phyloP scores from a whole-genome alignment of 2,888 invertebrate species.

The Hydriomena furcata region DNA sequence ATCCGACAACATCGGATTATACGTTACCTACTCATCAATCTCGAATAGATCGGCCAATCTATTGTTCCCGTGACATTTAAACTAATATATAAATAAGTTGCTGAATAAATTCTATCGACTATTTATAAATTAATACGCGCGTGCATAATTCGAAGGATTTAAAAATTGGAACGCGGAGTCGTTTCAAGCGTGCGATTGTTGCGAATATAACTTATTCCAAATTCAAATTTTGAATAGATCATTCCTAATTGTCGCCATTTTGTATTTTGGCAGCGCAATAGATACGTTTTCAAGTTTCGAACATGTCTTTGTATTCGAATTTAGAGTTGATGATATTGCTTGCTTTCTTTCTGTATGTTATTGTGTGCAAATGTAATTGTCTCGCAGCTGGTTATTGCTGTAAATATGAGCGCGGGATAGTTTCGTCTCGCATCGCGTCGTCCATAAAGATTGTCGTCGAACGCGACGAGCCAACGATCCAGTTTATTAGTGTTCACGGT shows the following conservation, averaged over 20 bases:
- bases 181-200: slow-evolving; percentile 34
- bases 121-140: slow-evolving; percentile 62
- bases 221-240: slow-evolving; percentile 68
- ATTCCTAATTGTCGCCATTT: slow-evolving; percentile 62
- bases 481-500: slow-evolving; percentile 42
- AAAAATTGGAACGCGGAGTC: slow-evolving; percentile 47
- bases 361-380: slow-evolving; percentile 82
- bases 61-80: slow-evolving; percentile 81
- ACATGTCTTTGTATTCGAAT: slow-evolving; percentile 77
- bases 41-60: slow-evolving; percentile 73
- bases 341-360: slow-evolving; percentile 73
- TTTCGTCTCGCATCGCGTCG: slow-evolving; percentile 31
- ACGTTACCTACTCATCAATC: slow-evolving; percentile 80
- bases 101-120: slow-evolving; percentile 63
- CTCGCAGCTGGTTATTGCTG: slow-evolving; percentile 67
- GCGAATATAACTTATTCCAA: slow-evolving; percentile 62
- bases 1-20: slow-evolving; percentile 71
- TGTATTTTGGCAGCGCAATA: slow-evolving; percentile 76
- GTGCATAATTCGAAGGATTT: slow-evolving; percentile 53
- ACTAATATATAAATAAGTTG: slow-evolving; percentile 75
- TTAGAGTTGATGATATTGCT: slow-evolving; percentile 74
- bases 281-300: slow-evolving; percentile 67
- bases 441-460: slow-evolving; percentile 32
- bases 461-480: slow-evolving; percentile 27
- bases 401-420: slow-evolving; percentile 58